Evolutionary conservation across 2,113 vertebrate genomes (phyloP), one percentile per base, ranked within the genome.

Genomic region (Python bivittatus): DNA sequence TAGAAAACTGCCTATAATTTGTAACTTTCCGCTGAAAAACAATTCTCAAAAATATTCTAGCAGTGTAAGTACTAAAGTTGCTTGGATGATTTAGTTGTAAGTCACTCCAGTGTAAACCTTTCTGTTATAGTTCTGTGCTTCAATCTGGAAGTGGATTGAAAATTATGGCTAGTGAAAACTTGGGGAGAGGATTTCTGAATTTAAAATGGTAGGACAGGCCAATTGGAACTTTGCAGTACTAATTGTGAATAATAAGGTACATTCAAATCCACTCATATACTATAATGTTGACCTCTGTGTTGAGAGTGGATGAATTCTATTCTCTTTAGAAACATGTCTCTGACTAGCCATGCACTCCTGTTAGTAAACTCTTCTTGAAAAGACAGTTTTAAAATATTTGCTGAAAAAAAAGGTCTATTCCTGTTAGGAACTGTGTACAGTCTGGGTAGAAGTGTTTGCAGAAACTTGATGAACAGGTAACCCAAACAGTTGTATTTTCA

Each of bases 211-310:
- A 92, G 93, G 86, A 94, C 91, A 85, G 92, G 48, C 23, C 1
- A 91, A 93, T 48, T 64, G 91, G 68, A 95, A 93, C 92, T 68
- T 94, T 93, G 79, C 57, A 94, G 1, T 84, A 88, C 54, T 95
- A 91, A 93, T 92, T 88, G 91, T 93, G 38, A 93, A 91, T 93
- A 92, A 79, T 58, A 91, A 92, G 29, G 38, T 91, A 1, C 92
- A 94, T 42, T 94, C 94, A 91, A 86, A 94, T 94, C 88, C 93
- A 17, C 68, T 95, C 27, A 86, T 92, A 29, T 0, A 91, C 88
- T 60, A 85, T 95, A 61, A 85, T 93, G 84, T 95, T 93, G 79
- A 52, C 72, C 84, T 83, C 42, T 79, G 44, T 33, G 53, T 29
- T 38, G 23, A n/a, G 29, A 20, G 54, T 90, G n/a, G 68, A 91